A percentile compares a stretch with the other conserved stretches of the same genome.
Evolutionary conservation across 2,113 vertebrate genomes (phyloP).

Genomic region (Conger conger): DNA sequence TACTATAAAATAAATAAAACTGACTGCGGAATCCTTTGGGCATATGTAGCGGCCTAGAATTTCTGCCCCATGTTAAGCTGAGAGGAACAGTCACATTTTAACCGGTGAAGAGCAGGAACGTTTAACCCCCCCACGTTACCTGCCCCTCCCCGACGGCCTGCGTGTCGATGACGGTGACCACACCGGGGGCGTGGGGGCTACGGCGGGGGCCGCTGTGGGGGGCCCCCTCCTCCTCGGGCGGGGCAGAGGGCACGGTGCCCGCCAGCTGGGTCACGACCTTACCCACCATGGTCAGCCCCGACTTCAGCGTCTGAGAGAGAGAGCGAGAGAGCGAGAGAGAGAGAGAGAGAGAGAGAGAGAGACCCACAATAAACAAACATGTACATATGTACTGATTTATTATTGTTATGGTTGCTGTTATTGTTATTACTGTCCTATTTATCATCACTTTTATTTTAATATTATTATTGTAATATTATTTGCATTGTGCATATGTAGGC

Average conservation of each 20-base stretch:
- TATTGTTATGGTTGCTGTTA: too few species aligned
- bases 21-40: too few species aligned
- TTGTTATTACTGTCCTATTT: too few species aligned
- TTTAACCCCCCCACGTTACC: constrained; percentile 62
- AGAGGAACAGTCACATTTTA: background rate
- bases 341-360: background rate
- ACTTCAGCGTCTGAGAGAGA: constrained; percentile 85
- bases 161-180: constrained; percentile 94
- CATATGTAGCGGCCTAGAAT: background rate
- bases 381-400: too few species aligned
- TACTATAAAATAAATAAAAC: too few species aligned
- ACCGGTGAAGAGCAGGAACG: background rate
- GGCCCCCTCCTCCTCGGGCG: constrained; percentile 83
- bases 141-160: constrained; percentile 90
- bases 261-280: constrained; percentile 96
- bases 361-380: too few species aligned
- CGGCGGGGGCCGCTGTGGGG: constrained; percentile 80
- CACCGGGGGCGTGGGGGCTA: constrained; percentile 84
- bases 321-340: constrained; percentile 2
- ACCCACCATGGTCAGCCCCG: constrained; percentile 94
- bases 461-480: too few species aligned
- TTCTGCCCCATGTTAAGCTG: background rate
- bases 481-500: too few species aligned
- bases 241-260: constrained; percentile 83
- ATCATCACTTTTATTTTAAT: too few species aligned